A percentile compares a stretch with the other conserved stretches of the same genome.
These are phyloP conservation scores for Epinephelus awoara DNA, from an alignment of 2,797 vertebrate genomes.

Conservation along the genomic window DNA sequence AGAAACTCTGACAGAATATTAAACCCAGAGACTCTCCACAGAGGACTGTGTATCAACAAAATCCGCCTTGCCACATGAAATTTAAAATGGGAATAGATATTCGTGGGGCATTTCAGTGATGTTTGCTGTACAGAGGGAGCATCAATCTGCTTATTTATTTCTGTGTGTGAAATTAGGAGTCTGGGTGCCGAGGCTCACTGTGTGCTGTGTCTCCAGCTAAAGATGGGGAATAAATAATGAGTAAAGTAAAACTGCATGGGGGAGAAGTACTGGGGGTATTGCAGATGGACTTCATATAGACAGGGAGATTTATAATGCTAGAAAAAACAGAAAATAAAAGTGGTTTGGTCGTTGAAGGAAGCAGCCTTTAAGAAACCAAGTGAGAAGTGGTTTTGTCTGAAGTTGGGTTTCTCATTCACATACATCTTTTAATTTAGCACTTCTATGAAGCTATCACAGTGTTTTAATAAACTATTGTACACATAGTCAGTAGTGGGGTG, in stretches of 20 bases:
- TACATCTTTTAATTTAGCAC: too few species aligned
- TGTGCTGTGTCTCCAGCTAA: constrained; percentile 8
- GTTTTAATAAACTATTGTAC: background rate
- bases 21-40: constrained; percentile 27
- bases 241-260: constrained; percentile 3
- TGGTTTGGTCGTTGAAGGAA: too few species aligned
- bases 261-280: background rate
- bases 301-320: background rate
- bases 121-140: constrained; percentile 33
- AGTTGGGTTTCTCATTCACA: too few species aligned
- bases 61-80: constrained; percentile 7
- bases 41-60: constrained; percentile 43
- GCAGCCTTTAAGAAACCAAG: background rate
- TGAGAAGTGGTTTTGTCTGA: too few species aligned
- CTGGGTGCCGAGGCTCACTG: background rate
- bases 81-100: constrained; percentile 18
- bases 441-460: too few species aligned
- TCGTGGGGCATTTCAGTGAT: background rate
- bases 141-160: constrained; percentile 39
- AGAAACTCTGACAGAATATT: constrained; percentile 60
- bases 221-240: constrained; percentile 10
- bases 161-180: constrained; percentile 38
- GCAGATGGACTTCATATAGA: background rate
- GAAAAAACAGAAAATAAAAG: background rate
- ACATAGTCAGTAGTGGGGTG: background rate